phyloP scores from a whole-genome alignment of 35 echinoderm and acorn worm genomes.

The Strongylocentrotus purpuratus region DNA sequence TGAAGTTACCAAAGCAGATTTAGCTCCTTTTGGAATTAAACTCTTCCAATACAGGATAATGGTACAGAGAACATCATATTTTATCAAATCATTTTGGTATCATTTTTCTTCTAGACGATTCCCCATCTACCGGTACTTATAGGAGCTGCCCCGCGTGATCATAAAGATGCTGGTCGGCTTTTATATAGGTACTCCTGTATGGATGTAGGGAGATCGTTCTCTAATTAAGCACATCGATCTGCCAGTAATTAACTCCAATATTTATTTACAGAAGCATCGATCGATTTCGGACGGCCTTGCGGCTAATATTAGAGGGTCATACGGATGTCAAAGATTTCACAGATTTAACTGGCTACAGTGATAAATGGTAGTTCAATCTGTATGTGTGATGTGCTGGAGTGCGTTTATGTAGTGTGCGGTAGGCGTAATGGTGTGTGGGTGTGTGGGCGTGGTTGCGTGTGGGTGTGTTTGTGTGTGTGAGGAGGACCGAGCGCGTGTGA shows the following conservation, averaged over 20 bases:
- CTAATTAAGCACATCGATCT: background rate
- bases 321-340: background rate
- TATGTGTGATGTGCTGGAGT: background rate
- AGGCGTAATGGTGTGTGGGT: background rate
- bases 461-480: background rate
- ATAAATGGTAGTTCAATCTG: background rate
- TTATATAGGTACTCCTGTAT: too few relatives aligned
- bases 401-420: background rate
- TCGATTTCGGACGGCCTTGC: background rate
- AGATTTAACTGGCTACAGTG: constrained; percentile 10
- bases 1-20: too few relatives aligned
- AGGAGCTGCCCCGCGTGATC: too few relatives aligned
- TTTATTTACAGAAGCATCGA: background rate
- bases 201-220: background rate
- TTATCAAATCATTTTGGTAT: too few relatives aligned
- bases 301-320: too few relatives aligned
- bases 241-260: background rate
- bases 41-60: too few relatives aligned
- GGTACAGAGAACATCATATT: too few relatives aligned
- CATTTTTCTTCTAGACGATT: too few relatives aligned
- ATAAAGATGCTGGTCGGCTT: too few relatives aligned
- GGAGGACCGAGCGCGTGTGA: too few relatives aligned
- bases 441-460: background rate
- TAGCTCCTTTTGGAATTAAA: too few relatives aligned
- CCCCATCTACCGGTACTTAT: too few relatives aligned